These are phyloP conservation scores for Rhabdomys pumilio DNA, from an alignment of 2,797 vertebrate species.

Conservation along the genomic window DNA sequence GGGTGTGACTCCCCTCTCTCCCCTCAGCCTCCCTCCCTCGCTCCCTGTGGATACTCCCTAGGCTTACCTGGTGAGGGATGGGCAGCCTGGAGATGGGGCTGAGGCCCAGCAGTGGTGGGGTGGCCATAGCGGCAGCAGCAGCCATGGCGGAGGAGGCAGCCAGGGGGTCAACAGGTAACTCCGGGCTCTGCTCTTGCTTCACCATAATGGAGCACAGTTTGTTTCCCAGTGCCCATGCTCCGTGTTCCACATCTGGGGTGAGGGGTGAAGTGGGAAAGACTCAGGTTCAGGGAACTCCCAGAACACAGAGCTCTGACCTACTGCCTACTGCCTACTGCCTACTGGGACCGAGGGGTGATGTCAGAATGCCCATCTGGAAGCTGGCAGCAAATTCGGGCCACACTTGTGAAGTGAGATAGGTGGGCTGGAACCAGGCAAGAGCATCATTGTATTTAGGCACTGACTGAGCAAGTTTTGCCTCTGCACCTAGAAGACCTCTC, in stretches of 20 bases:
- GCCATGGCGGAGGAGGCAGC: constrained; percentile 81
- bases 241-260: constrained; percentile 92
- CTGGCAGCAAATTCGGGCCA: neutral
- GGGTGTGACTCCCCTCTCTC: neutral
- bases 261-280: constrained; percentile 20
- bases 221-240: constrained; percentile 96
- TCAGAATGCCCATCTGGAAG: neutral
- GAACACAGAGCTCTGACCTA: neutral
- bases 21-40: neutral
- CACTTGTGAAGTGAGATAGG: neutral
- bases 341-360: neutral
- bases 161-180: constrained; percentile 88
- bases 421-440: neutral
- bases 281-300: constrained; percentile 54
- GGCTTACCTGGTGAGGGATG: constrained; percentile 92
- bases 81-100: constrained; percentile 92
- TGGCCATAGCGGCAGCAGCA: constrained; percentile 81
- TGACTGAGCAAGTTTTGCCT: neutral
- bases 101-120: constrained; percentile 90
- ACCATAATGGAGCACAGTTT: constrained; percentile 97
- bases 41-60: neutral
- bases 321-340: neutral
- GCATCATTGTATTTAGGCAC: neutral
- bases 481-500: neutral
- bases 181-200: constrained; percentile 96